These are phyloP conservation scores for Tupiocoris notatus DNA, from an alignment of 2,888 invertebrate species.

Conservation along the genomic window DNA sequence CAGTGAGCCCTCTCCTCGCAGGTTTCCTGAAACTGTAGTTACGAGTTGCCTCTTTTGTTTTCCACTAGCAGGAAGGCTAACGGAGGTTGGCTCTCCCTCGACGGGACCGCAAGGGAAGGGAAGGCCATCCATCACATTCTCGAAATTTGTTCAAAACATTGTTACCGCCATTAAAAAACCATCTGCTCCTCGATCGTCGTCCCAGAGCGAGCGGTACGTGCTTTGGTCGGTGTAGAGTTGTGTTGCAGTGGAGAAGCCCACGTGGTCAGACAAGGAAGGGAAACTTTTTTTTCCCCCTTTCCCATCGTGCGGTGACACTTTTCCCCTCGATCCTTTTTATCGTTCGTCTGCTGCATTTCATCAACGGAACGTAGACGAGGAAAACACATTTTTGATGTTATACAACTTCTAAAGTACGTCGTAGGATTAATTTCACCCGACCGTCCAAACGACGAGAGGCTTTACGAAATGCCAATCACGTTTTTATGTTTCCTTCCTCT, in stretches of 20 bases:
- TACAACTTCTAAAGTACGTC: too few species aligned
- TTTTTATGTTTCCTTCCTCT: too few species aligned
- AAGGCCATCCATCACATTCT: neutral
- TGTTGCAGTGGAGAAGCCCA: neutral
- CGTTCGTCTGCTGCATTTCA: neutral
- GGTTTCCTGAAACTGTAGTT: neutral
- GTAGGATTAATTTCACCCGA: too few species aligned
- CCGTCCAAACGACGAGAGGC: too few species aligned
- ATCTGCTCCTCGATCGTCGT: neutral
- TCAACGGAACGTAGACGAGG: too few species aligned
- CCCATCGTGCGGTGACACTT: neutral
- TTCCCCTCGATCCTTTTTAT: neutral
- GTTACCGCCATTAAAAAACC: neutral
- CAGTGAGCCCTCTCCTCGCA: neutral
- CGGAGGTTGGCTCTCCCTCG: neutral
- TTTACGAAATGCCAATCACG: too few species aligned
- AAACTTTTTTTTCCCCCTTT: neutral
- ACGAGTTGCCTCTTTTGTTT: neutral
- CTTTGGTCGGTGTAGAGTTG: neutral
- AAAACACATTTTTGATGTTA: too few species aligned
- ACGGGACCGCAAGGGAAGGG: neutral
- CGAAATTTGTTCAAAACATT: neutral
- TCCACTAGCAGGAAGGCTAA: neutral
- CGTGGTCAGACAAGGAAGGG: neutral
- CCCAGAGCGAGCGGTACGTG: neutral